These are phyloP conservation scores for Eupithecia abbreviata DNA, from an alignment of 2,888 invertebrate species.

Conservation along the genomic window DNA sequence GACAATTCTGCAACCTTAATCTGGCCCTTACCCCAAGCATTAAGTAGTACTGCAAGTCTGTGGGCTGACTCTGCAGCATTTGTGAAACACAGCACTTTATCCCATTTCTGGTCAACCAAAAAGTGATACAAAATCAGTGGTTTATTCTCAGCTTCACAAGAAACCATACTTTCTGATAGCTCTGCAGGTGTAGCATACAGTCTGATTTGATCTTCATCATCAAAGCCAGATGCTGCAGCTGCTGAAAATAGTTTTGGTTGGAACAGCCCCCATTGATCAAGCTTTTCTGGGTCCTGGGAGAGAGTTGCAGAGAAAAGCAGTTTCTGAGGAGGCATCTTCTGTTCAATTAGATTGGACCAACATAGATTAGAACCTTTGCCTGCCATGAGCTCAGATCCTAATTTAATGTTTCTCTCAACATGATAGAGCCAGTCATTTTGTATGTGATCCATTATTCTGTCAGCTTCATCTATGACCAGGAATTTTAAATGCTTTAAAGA, in stretches of 20 bases:
- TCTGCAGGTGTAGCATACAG: slow-evolving; percentile 93
- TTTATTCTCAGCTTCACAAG: slow-evolving; percentile 87
- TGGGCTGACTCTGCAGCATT: slow-evolving; percentile 92
- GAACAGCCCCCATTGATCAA: slow-evolving; percentile 94
- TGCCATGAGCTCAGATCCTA: slow-evolving; percentile 77
- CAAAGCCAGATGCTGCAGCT: slow-evolving; percentile 70
- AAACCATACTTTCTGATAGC: slow-evolving; percentile 87
- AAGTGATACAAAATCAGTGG: slow-evolving; percentile 91
- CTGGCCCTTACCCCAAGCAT: slow-evolving; percentile 82
- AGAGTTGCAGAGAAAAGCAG: slow-evolving; percentile 98
- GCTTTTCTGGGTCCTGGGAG: slow-evolving; percentile 97
- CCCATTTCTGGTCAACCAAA: slow-evolving; percentile 85
- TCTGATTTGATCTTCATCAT: slow-evolving; percentile 79
- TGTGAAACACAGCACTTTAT: slow-evolving; percentile 95
- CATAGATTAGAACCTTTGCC: slow-evolving; percentile 80
- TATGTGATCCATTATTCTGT: slow-evolving; percentile 95
- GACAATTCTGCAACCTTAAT: slow-evolving; percentile 86
- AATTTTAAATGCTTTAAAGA: slow-evolving; percentile 88
- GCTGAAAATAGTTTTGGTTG: slow-evolving; percentile 96
- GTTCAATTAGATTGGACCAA: slow-evolving; percentile 72
- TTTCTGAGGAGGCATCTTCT: slow-evolving; percentile 89
- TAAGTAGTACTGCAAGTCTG: slow-evolving; percentile 86
- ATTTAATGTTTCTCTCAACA: slow-evolving; percentile 87
- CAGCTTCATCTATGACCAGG: slow-evolving; percentile 98
- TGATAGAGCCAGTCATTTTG: slow-evolving; percentile 96